These are phyloP conservation scores for Yponomeuta sedellus DNA, from an alignment of 2,888 invertebrate species.

Conservation along the genomic window DNA sequence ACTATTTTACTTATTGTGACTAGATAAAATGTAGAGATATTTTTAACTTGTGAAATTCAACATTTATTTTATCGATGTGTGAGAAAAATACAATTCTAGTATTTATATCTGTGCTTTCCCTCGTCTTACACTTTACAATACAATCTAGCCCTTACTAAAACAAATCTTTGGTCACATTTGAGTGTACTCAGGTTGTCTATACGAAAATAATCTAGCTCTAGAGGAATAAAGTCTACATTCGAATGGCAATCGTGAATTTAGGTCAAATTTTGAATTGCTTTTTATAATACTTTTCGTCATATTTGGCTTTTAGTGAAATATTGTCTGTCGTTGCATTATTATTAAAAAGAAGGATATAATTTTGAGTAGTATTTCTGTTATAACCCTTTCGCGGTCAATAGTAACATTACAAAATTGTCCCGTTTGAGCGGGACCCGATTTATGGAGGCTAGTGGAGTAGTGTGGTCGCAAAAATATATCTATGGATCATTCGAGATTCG, in stretches of 20 bases:
- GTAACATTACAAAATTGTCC: background rate
- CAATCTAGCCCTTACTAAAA: conserved; percentile 44
- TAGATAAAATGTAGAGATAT: conserved; percentile 34
- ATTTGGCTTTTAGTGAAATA: conserved; percentile 51
- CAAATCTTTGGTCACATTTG: conserved; percentile 65
- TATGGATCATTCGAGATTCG: conserved; percentile 15
- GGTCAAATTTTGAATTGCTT: conserved; percentile 22
- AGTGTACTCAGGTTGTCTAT: conserved; percentile 42
- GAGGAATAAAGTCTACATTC: conserved; percentile 7
- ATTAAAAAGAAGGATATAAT: too few species aligned
- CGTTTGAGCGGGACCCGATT: background rate
- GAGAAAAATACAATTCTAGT: conserved; percentile 4
- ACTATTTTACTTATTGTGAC: conserved; percentile 41
- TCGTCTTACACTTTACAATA: conserved; percentile 29
- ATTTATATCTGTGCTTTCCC: conserved; percentile 8
- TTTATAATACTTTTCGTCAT: conserved; percentile 56
- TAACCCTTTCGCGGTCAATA: background rate
- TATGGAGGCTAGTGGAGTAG: background rate
- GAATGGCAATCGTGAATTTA: conserved; percentile 6
- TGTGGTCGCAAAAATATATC: background rate
- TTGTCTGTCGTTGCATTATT: conserved; percentile 34
- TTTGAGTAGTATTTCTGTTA: too few species aligned
- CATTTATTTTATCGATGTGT: conserved; percentile 27
- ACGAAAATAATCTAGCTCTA: conserved; percentile 16
- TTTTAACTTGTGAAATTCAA: conserved; percentile 35